These are phyloP conservation scores for Cyaniris semiargus DNA, from an alignment of 2,888 invertebrate species.

Conservation along the genomic window DNA sequence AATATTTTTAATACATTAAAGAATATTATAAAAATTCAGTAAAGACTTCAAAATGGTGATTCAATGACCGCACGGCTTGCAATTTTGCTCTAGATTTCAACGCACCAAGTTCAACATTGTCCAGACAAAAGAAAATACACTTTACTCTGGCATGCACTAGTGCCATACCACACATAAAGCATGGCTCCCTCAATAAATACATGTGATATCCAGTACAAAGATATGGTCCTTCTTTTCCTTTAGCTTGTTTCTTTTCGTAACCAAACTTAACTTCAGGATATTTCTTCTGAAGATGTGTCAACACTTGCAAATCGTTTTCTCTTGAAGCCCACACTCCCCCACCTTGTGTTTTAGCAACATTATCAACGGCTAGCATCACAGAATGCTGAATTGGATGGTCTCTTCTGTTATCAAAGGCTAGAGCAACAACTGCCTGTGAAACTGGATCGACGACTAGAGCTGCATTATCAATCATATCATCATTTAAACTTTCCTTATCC, in stretches of 20 bases:
- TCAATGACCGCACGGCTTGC: conserved; percentile 88
- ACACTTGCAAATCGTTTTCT: conserved; percentile 52
- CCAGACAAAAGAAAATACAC: conserved; percentile 87
- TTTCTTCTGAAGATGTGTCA: conserved; percentile 56
- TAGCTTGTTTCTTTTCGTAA: conserved; percentile 55
- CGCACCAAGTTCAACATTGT: conserved; percentile 82
- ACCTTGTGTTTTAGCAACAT: conserved; percentile 90
- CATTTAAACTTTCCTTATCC: conserved; percentile 35
- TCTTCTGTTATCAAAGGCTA: conserved; percentile 80
- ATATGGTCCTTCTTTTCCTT: conserved; percentile 81
- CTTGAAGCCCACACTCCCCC: conserved; percentile 84
- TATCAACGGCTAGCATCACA: conserved; percentile 91
- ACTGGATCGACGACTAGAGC: conserved; percentile 88
- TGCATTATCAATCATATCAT: conserved; percentile 50
- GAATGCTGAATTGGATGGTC: conserved; percentile 90
- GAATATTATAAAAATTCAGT: conserved; percentile 72
- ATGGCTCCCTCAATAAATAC: conserved; percentile 92
- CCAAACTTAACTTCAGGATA: conserved; percentile 69
- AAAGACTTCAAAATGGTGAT: conserved; percentile 96
- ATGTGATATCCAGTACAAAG: conserved; percentile 93
- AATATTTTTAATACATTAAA: background rate
- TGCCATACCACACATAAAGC: conserved; percentile 97
- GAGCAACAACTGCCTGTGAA: conserved; percentile 82
- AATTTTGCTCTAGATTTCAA: conserved; percentile 86
- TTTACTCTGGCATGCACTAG: conserved; percentile 93